Base-by-base conservation (phyloP, 2,113 vertebrate genomes). In the Caretta caretta region DNA sequence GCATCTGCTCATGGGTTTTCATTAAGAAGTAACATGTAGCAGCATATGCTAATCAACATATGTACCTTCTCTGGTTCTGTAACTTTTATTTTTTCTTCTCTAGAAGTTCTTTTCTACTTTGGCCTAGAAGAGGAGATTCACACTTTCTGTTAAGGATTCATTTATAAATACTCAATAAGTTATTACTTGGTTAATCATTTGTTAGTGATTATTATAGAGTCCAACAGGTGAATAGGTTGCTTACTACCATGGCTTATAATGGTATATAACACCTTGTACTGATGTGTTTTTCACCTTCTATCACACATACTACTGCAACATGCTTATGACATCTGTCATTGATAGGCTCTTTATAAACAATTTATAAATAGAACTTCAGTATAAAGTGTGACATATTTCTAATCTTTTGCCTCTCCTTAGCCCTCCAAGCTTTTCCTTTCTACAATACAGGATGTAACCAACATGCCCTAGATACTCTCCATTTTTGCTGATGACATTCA, bases 401-500 rank as follows among this genome's bases (percentile, higher is more conserved):
- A 83, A 93, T 97, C 85, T 96, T 93, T 92, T 83, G 57, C 90
- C 62, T 96, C 65, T 93, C 80, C 78, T 89, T 96, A 97, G 97
- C 84, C 90, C 89, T 95, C 88, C 72, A 94, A 96, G 84, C 35
- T 0, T 81, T 87, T 97, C 76, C n/a, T 93, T 97, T 96, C 85
- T 93, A 57, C 56, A 95, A 96, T 72, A 62, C 38, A 49, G 87
- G 94, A 96, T 96, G 93, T 83, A 97, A 86, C 90, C 82, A 81
- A 57, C 96, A 57, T 97, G 98, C 83, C 98, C 98, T 98, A 98
- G 96, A 98, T 98, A 98, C 92, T 93, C 86, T 94, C 91, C 90
- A 94, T 94, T 96, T 89, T 87, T 94, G 49, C 86, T 92, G 93
- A 93, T 95, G 86, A 84, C 84, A 95, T 91, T 93, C 92, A 76